phyloP scores from a whole-genome alignment of 2,888 invertebrate genomes.

The Mythimna impura region DNA sequence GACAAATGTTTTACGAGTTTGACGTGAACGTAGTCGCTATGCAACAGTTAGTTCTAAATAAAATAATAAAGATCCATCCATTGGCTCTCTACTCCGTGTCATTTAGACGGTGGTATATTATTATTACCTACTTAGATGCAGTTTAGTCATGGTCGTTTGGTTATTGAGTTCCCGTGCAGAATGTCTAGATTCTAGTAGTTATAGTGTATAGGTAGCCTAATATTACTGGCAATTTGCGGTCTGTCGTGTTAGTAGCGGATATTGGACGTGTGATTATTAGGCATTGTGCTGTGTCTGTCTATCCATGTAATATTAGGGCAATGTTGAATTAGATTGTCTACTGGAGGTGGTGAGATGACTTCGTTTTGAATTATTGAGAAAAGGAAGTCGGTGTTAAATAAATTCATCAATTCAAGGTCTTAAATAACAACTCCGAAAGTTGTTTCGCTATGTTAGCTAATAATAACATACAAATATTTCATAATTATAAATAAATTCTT shows the following conservation, averaged over 20 bases:
- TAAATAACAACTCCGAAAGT: too few relatives aligned
- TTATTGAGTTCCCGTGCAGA: constrained; percentile 60
- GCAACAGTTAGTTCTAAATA: neutral
- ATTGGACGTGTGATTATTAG: constrained; percentile 44
- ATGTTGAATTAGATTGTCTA: neutral
- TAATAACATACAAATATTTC: too few relatives aligned
- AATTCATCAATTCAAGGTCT: too few relatives aligned
- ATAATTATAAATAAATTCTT: too few relatives aligned
- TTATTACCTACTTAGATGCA: constrained; percentile 59
- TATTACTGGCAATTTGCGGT: constrained; percentile 59
- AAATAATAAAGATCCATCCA: constrained; percentile 5
- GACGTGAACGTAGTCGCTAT: too few relatives aligned
- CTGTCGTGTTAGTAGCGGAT: constrained; percentile 17
- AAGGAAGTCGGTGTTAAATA: too few relatives aligned
- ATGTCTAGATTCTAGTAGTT: constrained; percentile 42
- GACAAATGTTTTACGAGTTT: too few relatives aligned
- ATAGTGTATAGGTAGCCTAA: constrained; percentile 27
- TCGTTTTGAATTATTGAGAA: too few relatives aligned
- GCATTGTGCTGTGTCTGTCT: neutral
- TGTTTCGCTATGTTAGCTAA: too few relatives aligned
- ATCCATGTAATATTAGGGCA: neutral
- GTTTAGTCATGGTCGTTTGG: constrained; percentile 65
- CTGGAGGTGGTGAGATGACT: neutral
- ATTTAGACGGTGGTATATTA: constrained; percentile 55
- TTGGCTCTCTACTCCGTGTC: constrained; percentile 16